These are phyloP conservation scores for Scrobipalpa costella DNA, from an alignment of 2,888 invertebrate species.

Conservation along the genomic window DNA sequence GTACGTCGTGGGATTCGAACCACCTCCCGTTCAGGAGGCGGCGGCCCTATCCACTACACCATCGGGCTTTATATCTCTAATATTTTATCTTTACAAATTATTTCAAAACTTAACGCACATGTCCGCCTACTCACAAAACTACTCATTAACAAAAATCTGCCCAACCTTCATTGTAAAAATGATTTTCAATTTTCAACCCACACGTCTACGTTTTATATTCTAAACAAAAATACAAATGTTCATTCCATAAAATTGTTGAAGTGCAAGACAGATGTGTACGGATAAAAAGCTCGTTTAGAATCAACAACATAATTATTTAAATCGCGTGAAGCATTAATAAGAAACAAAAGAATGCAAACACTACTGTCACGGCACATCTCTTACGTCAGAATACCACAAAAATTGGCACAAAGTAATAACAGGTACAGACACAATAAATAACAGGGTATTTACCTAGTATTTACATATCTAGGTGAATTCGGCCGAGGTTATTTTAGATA, in stretches of 20 bases:
- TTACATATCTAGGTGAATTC: slow-evolving; percentile 14
- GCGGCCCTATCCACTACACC: too few species aligned
- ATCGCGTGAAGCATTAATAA: neutral
- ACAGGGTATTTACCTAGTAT: slow-evolving; percentile 11
- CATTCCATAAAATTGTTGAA: neutral
- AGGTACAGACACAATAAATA: slow-evolving; percentile 28
- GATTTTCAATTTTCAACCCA: too few species aligned
- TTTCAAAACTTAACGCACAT: neutral
- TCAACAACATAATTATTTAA: neutral
- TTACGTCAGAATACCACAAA: slow-evolving; percentile 18
- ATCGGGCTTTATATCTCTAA: too few species aligned
- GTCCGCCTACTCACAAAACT: neutral
- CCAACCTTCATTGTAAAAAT: too few species aligned
- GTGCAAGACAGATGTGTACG: neutral
- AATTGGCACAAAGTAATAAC: slow-evolving; percentile 27
- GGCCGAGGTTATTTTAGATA: slow-evolving; percentile 16
- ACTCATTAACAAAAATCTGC: neutral
- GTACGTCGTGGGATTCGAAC: too few species aligned
- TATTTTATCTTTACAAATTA: too few species aligned
- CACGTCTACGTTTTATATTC: too few species aligned
- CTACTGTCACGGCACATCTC: slow-evolving; percentile 7
- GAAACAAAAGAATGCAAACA: slow-evolving; percentile 20
- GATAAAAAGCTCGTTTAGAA: slow-evolving; percentile 3
- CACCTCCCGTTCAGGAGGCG: too few species aligned
- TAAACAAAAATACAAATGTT: too few species aligned